phyloP scores from a whole-genome alignment of 1,140 invertebrate species.

The Eciton burchellii region DNA sequence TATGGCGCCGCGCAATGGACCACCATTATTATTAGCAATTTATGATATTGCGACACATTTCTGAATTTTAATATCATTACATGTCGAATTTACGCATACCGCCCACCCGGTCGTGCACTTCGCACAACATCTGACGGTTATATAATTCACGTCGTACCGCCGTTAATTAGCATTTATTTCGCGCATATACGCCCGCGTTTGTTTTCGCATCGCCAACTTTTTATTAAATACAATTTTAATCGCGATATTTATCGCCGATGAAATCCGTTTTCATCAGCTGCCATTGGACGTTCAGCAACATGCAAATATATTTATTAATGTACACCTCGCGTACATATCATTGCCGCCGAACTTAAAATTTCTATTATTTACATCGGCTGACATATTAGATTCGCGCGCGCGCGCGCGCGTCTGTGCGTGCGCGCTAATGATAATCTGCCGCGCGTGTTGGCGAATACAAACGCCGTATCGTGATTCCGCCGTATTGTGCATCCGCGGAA shows the following conservation, averaged over 20 bases:
- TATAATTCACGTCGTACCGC: conserved; percentile 1
- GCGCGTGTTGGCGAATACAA: background rate
- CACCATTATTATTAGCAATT: conserved; percentile 26
- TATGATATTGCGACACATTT: conserved; percentile 19
- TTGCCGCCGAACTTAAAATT: background rate
- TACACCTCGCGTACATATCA: background rate
- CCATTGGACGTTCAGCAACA: background rate
- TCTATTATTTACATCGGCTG: conserved; percentile 28
- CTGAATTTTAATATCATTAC: conserved; percentile 16
- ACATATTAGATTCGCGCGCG: background rate
- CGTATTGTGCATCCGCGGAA: too few relatives aligned
- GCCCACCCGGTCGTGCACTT: background rate
- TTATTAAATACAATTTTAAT: conserved; percentile 42
- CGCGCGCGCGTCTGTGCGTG: too few relatives aligned
- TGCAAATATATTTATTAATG: conserved; percentile 26
- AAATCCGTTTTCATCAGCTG: conserved; percentile 10
- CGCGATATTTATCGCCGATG: conserved; percentile 11
- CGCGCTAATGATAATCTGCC: background rate
- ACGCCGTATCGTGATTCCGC: background rate
- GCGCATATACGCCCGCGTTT: background rate
- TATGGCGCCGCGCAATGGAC: background rate
- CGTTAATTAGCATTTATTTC: conserved; percentile 20
- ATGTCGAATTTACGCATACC: background rate
- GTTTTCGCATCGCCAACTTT: conserved; percentile 1
- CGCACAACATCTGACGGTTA: background rate